These are phyloP conservation scores for Thunnus maccoyii DNA, from an alignment of 2,113 vertebrate genomes.

Conservation along the genomic window DNA sequence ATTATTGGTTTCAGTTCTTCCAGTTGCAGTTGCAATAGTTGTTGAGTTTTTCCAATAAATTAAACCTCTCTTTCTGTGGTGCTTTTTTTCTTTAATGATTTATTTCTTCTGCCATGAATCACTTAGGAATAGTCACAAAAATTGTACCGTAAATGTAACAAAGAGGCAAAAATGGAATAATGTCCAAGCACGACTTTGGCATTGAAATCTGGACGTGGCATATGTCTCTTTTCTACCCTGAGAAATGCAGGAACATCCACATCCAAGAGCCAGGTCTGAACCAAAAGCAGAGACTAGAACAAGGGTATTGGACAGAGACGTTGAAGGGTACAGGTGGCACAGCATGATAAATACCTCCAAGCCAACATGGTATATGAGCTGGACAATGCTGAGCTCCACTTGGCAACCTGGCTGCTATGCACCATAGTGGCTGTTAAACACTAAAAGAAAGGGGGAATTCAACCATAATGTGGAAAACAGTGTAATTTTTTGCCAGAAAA, in stretches of 20 bases:
- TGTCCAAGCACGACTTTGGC: slow-evolving; percentile 23
- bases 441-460: slow-evolving; percentile 7
- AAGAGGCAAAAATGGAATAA: slow-evolving; percentile 36
- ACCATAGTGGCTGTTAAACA: slow-evolving; percentile 15
- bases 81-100: slow-evolving; percentile 34
- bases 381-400: slow-evolving; percentile 30
- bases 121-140: slow-evolving; percentile 8
- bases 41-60: slow-evolving; percentile 64
- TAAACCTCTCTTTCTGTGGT: slow-evolving; percentile 25
- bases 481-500: background rate
- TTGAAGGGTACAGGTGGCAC: slow-evolving; percentile 49
- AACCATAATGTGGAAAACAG: slow-evolving; percentile 27
- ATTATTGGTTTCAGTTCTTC: slow-evolving; percentile 68
- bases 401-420: slow-evolving; percentile 18
- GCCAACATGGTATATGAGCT: slow-evolving; percentile 35
- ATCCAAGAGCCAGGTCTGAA: slow-evolving; percentile 19
- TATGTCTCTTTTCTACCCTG: slow-evolving; percentile 20
- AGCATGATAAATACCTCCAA: slow-evolving; percentile 49
- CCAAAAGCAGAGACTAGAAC: slow-evolving; percentile 14
- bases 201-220: slow-evolving; percentile 4
- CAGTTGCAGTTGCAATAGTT: slow-evolving; percentile 55
- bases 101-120: slow-evolving; percentile 38
- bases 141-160: slow-evolving; percentile 10
- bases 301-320: slow-evolving; percentile 18
- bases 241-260: slow-evolving; percentile 33